phyloP scores from a whole-genome alignment of 2,797 vertebrate species.

The Cephalopachus bancanus region DNA sequence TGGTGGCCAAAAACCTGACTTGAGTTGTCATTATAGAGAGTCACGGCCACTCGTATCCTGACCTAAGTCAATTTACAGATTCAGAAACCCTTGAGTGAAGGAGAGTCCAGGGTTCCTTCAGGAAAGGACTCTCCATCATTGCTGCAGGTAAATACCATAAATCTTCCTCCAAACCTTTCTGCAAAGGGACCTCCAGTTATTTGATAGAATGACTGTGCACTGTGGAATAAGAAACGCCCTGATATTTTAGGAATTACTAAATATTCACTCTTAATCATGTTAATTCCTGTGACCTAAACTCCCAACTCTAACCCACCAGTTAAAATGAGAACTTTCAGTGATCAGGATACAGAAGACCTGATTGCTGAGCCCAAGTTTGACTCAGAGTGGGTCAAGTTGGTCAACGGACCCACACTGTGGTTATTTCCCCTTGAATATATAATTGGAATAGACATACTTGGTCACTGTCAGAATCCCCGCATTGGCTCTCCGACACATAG shows the following conservation, averaged over 20 bases:
- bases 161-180: slow-evolving; percentile 27
- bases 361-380: background rate
- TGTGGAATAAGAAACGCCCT: slow-evolving; percentile 14
- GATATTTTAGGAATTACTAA: slow-evolving; percentile 7
- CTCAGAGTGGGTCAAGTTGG: background rate
- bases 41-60: background rate
- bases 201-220: background rate
- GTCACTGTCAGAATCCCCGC: background rate
- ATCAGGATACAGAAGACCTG: background rate
- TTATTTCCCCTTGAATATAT: background rate
- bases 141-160: background rate
- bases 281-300: background rate
- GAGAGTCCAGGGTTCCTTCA: background rate
- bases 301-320: background rate
- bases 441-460: background rate
- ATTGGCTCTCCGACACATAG: background rate
- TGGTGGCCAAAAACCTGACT: background rate
- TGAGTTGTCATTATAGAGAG: background rate
- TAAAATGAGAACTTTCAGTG: background rate
- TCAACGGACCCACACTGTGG: background rate
- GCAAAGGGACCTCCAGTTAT: background rate
- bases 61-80: background rate
- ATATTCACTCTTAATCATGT: background rate
- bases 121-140: background rate
- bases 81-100: background rate